Evolutionary conservation across 1,140 invertebrate species (phyloP).

Genomic region (Brachionus paranguensis): DNA sequence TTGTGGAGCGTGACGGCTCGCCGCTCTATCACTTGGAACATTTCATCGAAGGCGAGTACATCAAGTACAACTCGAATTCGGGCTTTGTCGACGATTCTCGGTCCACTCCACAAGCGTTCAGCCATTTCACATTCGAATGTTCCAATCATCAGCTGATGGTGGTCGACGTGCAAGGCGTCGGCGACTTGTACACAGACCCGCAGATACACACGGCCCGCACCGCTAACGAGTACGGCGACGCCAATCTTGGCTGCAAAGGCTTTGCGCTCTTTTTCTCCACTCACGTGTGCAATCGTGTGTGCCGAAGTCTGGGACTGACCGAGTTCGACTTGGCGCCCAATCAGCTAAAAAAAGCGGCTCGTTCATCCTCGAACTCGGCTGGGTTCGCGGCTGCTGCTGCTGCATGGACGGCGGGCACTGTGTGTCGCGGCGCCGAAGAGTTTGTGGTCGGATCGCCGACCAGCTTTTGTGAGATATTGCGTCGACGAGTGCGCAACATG

Average conservation of each 20-base stretch:
- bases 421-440: constrained; percentile 32
- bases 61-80: constrained; percentile 64
- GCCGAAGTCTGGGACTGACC: constrained; percentile 57
- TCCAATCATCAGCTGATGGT: constrained; percentile 62
- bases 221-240: constrained; percentile 51
- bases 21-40: constrained; percentile 62
- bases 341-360: neutral
- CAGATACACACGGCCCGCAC: constrained; percentile 60
- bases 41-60: constrained; percentile 61
- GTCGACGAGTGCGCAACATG: constrained; percentile 51
- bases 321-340: constrained; percentile 58
- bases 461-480: constrained; percentile 48
- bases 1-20: constrained; percentile 55
- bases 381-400: no score
- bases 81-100: constrained; percentile 60
- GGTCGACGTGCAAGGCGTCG: constrained; percentile 64
- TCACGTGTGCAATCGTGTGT: constrained; percentile 61
- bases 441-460: constrained; percentile 24
- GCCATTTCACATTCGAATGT: constrained; percentile 63
- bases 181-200: constrained; percentile 63
- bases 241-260: constrained; percentile 61
- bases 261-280: constrained; percentile 64
- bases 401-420: neutral
- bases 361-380: neutral
- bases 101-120: constrained; percentile 62